A percentile compares a stretch with the other conserved stretches of the same genome.
Evolutionary conservation across 1,140 invertebrate species (phyloP).

Genomic region (Zaprionus ornatus): DNA sequence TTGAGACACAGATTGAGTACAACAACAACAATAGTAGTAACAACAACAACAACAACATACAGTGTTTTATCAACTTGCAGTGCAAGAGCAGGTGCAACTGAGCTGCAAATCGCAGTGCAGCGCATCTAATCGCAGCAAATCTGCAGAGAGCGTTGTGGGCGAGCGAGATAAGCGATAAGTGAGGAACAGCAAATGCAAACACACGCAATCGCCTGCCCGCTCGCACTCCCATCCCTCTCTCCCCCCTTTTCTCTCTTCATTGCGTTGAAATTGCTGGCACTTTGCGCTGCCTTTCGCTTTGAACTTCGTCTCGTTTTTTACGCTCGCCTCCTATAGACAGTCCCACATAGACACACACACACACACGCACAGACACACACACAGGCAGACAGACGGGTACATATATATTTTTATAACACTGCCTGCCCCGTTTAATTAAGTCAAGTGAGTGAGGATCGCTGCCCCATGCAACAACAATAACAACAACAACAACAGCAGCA

Average conservation of each 20-base stretch:
- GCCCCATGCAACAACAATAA: conserved; percentile 46
- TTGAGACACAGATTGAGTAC: conserved; percentile 32
- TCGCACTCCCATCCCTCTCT: neutral
- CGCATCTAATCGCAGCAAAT: conserved; percentile 49
- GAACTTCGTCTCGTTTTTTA: conserved; percentile 57
- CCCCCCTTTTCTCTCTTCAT: too few species aligned
- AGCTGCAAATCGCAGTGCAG: conserved; percentile 7
- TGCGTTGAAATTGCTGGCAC: conserved; percentile 32
- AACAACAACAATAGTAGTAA: conserved; percentile 7
- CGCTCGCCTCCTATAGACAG: conserved; percentile 51
- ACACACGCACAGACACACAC: conserved; percentile 26
- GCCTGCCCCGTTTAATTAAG: conserved; percentile 73
- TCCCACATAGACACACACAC: conserved; percentile 48
- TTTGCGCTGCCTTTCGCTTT: conserved; percentile 38
- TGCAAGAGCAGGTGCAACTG: conserved; percentile 21
- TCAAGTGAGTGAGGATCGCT: conserved; percentile 77
- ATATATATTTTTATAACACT: conserved; percentile 51
- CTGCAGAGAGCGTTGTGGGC: neutral
- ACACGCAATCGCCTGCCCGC: conserved; percentile 16
- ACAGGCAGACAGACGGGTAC: conserved; percentile 8
- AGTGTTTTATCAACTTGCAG: neutral
- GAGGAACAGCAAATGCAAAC: conserved; percentile 20
- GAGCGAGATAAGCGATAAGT: conserved; percentile 68
- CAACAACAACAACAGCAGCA: conserved; percentile 3
- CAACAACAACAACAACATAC: neutral